These are phyloP conservation scores for Macrosoma leucophasiata DNA, from an alignment of 2,888 invertebrate species.

Conservation along the genomic window DNA sequence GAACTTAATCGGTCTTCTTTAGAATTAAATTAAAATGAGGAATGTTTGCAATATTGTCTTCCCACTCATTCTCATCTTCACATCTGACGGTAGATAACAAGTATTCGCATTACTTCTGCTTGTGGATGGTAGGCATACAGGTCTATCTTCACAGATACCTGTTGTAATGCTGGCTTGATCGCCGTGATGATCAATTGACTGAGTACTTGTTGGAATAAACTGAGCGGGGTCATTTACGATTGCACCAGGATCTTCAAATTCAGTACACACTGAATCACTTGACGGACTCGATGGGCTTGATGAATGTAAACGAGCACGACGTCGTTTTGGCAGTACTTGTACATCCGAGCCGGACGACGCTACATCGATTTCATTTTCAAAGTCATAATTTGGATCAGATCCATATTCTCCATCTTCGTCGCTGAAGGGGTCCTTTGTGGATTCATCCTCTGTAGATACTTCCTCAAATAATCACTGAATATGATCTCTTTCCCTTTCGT, in stretches of 20 bases:
- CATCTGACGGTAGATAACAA: constrained; percentile 2
- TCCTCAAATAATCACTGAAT: constrained; percentile 8
- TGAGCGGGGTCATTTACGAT: constrained; percentile 7
- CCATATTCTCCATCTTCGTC: constrained; percentile 10
- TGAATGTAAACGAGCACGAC: constrained; percentile 5
- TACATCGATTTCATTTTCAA: constrained; percentile 6
- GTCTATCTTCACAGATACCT: constrained; percentile 3
- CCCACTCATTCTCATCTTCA: constrained; percentile 8
- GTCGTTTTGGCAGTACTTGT: constrained; percentile 6
- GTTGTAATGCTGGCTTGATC: constrained; percentile 3
- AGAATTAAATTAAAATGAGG: constrained; percentile 10
- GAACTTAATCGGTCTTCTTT: too few relatives aligned
- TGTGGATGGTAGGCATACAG: constrained; percentile 4
- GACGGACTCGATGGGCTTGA: constrained; percentile 2
- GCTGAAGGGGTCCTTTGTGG: constrained; percentile 8
- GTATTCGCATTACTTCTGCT: constrained; percentile 5
- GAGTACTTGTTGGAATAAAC: constrained; percentile 6
- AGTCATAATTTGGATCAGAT: constrained; percentile 12
- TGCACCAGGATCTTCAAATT: constrained; percentile 5
- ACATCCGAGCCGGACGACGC: constrained; percentile 4
- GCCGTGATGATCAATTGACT: constrained; percentile 6
- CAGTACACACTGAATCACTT: constrained; percentile 7
- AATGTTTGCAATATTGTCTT: constrained; percentile 7
- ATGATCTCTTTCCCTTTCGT: constrained; percentile 7
- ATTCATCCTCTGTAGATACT: constrained; percentile 7